Evolutionary conservation across 2,888 invertebrate species (phyloP).

Genomic region (Nezara viridula): DNA sequence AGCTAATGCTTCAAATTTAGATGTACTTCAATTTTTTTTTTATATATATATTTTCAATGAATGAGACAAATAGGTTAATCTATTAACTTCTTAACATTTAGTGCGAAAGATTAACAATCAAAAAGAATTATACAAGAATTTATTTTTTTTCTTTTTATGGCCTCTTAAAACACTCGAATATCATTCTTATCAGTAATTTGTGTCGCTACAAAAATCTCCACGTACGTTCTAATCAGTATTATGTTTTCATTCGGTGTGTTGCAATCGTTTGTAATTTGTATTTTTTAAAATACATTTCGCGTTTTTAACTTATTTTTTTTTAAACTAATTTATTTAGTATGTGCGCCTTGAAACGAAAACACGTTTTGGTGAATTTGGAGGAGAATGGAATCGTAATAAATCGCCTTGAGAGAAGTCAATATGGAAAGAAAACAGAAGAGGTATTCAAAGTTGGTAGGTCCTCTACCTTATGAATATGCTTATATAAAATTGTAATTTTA

Average conservation of each 20-base stretch:
- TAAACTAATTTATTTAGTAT: not conserved
- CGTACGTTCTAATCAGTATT: not conserved
- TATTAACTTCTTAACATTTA: too few species aligned
- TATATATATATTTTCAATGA: too few species aligned
- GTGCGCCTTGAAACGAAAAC: not conserved
- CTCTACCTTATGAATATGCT: not conserved
- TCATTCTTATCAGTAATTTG: not conserved
- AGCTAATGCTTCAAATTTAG: too few species aligned
- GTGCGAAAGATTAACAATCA: not conserved
- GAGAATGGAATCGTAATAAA: not conserved
- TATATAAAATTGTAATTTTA: not conserved
- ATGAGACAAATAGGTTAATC: too few species aligned
- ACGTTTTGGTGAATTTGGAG: not conserved
- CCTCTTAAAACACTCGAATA: not conserved
- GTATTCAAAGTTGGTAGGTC: conserved; percentile 10
- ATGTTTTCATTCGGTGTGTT: not conserved
- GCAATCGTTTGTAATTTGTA: not conserved
- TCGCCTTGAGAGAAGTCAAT: not conserved
- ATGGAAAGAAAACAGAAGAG: not conserved
- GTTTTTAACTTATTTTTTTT: not conserved
- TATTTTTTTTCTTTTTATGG: not conserved
- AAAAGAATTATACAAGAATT: not conserved
- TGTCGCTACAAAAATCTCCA: not conserved
- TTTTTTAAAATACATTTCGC: too few species aligned
- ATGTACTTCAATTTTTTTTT: too few species aligned